A percentile compares a stretch with the other conserved stretches of the same genome.
Conservation (phyloP, 2,797 vertebrate species). For the Rhinogobio ventralis region DNA sequence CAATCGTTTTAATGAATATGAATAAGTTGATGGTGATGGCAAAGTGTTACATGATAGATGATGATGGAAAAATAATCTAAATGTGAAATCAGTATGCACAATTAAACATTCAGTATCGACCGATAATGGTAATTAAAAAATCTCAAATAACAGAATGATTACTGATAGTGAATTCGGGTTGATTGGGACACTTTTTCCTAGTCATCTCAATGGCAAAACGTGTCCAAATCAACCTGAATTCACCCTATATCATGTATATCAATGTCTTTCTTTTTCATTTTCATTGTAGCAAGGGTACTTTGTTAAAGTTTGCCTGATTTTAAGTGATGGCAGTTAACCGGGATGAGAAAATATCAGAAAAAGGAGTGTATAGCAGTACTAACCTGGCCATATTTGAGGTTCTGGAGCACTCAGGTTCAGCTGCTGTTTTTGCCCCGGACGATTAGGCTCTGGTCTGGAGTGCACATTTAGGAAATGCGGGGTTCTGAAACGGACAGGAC, state of each 20-base stretch:
- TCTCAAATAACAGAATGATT: neutral
- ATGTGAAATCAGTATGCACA: neutral
- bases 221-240: no score
- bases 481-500: constrained; percentile 62
- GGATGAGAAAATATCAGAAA: neutral
- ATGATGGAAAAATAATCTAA: neutral
- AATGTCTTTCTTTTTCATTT: neutral
- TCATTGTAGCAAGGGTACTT: neutral
- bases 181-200: no score
- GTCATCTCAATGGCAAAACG: no score
- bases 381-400: constrained; percentile 61
- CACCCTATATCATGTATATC: neutral
- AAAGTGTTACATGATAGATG: no score
- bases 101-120: neutral
- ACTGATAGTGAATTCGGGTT: neutral
- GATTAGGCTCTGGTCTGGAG: constrained; percentile 57
- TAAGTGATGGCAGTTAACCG: neutral
- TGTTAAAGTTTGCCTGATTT: neutral
- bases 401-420: constrained; percentile 47
- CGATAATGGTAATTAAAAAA: neutral
- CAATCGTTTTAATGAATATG: neutral
- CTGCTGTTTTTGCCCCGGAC: constrained; percentile 37
- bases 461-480: constrained; percentile 53
- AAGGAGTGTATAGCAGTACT: constrained; percentile 43
- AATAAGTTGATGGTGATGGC: neutral